phyloP scores from a whole-genome alignment of 1,140 invertebrate species.

The Solenopsis invicta region DNA sequence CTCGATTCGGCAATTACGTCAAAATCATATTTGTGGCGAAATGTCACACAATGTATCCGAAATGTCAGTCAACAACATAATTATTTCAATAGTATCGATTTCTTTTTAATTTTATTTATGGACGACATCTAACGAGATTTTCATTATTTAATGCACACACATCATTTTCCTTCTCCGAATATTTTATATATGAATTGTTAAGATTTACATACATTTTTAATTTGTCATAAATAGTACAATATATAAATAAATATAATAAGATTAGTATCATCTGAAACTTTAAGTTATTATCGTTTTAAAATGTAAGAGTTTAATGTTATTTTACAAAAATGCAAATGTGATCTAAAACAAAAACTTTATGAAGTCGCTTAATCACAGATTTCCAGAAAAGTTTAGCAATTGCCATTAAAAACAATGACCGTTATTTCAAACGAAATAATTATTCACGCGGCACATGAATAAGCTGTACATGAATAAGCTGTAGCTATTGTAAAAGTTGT shows the following conservation, averaged over 20 bases:
- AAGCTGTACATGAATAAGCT: not conserved
- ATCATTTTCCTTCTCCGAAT: not conserved
- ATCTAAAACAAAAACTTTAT: not conserved
- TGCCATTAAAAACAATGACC: not conserved
- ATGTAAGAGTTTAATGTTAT: not conserved
- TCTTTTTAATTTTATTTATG: not conserved
- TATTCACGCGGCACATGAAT: not conserved
- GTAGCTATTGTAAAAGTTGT: not conserved
- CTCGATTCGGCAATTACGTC: not conserved
- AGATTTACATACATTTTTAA: not conserved
- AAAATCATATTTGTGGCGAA: not conserved
- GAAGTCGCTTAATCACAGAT: not conserved
- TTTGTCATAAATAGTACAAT: not conserved
- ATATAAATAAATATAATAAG: not conserved
- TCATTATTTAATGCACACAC: not conserved
- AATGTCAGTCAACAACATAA: not conserved
- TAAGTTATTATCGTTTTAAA: not conserved
- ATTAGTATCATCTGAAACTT: no score
- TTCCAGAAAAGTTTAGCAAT: not conserved
- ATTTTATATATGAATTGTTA: not conserved
- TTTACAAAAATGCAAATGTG: not conserved
- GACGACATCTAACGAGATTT: not conserved
- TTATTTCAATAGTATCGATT: not conserved
- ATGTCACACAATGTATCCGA: not conserved
- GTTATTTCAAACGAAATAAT: slow-evolving; percentile 7